Conservation (phyloP, 2,113 vertebrate genomes). For the Podocnemis expansa region DNA sequence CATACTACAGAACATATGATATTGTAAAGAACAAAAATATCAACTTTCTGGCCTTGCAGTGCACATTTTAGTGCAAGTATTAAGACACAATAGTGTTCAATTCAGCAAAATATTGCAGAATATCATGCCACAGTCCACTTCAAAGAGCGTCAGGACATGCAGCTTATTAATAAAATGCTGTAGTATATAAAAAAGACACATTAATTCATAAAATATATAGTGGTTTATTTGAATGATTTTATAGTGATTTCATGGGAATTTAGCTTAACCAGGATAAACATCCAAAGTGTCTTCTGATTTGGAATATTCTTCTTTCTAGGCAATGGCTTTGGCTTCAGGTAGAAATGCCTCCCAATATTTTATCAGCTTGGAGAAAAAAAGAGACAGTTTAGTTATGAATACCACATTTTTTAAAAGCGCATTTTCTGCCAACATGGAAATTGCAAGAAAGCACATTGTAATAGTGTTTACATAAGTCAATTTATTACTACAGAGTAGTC, state of each 20-base stretch:
- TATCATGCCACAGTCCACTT: slow-evolving; percentile 85
- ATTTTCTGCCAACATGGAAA: background rate
- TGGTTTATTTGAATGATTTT: slow-evolving; percentile 86
- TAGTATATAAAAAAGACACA: slow-evolving; percentile 81
- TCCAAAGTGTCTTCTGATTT: slow-evolving; percentile 69
- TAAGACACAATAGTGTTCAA: slow-evolving; percentile 85
- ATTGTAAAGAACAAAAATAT: slow-evolving; percentile 79
- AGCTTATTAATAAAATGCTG: slow-evolving; percentile 83
- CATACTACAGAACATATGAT: slow-evolving; percentile 76
- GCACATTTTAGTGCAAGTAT: slow-evolving; percentile 80
- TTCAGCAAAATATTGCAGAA: slow-evolving; percentile 85
- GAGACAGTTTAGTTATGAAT: background rate
- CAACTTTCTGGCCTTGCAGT: slow-evolving; percentile 79
- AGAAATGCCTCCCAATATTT: slow-evolving; percentile 99
- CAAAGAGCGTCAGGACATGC: slow-evolving; percentile 77
- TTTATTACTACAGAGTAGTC: background rate
- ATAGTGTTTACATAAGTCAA: background rate
- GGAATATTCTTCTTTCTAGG: slow-evolving; percentile 79
- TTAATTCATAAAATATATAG: slow-evolving; percentile 86
- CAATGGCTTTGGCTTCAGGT: slow-evolving; percentile 99
- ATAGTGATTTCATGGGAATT: slow-evolving; percentile 81
- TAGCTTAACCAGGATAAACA: slow-evolving; percentile 74
- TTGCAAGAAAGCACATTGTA: background rate
- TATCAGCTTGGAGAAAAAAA: slow-evolving; percentile 86
- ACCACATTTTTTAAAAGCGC: background rate